These are phyloP conservation scores for Nephila pilipes DNA, from an alignment of 1,140 invertebrate species.

Conservation along the genomic window DNA sequence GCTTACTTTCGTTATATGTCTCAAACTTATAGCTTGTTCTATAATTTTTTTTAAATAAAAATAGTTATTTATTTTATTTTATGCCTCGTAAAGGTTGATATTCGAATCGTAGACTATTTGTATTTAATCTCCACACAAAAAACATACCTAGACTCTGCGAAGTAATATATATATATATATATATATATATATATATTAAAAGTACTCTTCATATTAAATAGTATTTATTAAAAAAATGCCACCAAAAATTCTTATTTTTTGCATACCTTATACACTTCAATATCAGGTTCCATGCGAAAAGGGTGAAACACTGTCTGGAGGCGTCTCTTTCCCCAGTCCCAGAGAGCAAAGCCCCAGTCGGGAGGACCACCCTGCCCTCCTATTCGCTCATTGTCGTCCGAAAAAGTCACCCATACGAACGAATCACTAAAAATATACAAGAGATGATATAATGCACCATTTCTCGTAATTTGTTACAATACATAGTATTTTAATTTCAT, in stretches of 20 bases:
- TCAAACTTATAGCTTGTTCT: too few relatives aligned
- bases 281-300: not conserved
- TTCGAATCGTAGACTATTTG: too few relatives aligned
- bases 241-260: not conserved
- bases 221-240: too few relatives aligned
- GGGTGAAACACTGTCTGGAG: not conserved
- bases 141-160: too few relatives aligned
- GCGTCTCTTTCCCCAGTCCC: not conserved
- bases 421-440: not conserved
- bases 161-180: too few relatives aligned
- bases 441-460: not conserved
- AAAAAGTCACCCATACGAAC: not conserved
- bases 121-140: too few relatives aligned
- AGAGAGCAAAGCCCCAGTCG: not conserved
- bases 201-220: too few relatives aligned
- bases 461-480: not conserved
- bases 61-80: too few relatives aligned
- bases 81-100: too few relatives aligned
- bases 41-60: too few relatives aligned
- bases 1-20: too few relatives aligned
- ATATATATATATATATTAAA: too few relatives aligned
- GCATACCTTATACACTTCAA: conserved; percentile 11
- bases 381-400: not conserved
- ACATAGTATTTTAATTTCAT: not conserved
- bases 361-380: not conserved